A percentile compares a stretch with the other conserved stretches of the same genome.
Conservation (phyloP, 2,888 invertebrate species). For the Pollenia angustigena region DNA sequence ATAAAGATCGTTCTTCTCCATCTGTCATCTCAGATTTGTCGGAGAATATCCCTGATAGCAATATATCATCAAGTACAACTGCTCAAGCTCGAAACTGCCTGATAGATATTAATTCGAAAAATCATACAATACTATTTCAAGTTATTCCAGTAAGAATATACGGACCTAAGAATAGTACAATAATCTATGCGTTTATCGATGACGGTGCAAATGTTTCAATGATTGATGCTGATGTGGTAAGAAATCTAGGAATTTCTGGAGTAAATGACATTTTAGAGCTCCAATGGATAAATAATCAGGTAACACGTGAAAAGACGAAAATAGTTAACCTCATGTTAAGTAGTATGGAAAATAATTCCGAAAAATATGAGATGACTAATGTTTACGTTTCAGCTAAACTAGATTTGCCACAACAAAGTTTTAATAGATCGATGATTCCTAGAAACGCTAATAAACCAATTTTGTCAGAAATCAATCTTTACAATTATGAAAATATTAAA, state of each 20-base stretch:
- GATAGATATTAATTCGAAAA: background rate
- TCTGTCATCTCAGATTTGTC: no score
- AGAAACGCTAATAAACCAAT: background rate
- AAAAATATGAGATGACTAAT: background rate
- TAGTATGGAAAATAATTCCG: no score
- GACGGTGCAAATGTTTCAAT: background rate
- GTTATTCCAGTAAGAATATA: background rate
- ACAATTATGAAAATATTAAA: background rate
- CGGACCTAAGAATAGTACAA: background rate
- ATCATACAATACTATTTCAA: background rate
- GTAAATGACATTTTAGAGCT: no score
- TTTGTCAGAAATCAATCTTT: background rate
- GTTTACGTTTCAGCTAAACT: background rate
- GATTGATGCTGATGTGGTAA: background rate
- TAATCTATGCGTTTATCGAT: background rate
- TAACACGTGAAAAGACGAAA: no score
- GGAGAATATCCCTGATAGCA: no score
- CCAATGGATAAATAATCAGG: no score
- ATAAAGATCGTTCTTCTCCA: no score
- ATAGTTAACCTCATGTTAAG: no score
- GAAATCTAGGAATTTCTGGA: no score
- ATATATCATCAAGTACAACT: background rate
- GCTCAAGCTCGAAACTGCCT: background rate
- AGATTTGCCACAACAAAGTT: background rate
- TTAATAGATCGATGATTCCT: background rate